Percentiles rank a stretch among this genome's conserved stretches.
Evolutionary conservation across 2,888 invertebrate species (phyloP).

Genomic region (Chloroclystis v-ata): DNA sequence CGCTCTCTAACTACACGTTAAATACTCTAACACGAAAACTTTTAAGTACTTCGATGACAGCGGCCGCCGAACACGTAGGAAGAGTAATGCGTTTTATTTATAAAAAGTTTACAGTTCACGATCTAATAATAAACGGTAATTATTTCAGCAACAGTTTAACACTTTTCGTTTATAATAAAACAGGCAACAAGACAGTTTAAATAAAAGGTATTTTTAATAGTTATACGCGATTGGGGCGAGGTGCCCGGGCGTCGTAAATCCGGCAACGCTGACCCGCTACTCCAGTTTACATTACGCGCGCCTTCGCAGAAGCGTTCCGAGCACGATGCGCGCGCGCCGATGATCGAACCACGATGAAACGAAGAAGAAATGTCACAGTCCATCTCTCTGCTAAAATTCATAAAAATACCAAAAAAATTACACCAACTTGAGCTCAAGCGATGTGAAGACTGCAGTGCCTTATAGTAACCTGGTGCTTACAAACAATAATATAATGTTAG

Average conservation of each 20-base stretch:
- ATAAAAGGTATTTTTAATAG: constrained; percentile 33
- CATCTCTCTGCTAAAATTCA: constrained; percentile 62
- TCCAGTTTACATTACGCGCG: constrained; percentile 41
- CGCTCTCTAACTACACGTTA: constrained; percentile 14
- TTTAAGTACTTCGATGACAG: constrained; percentile 3
- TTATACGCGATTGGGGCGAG: constrained; percentile 30
- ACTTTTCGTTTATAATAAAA: constrained; percentile 5
- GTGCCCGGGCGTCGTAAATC: constrained; percentile 40
- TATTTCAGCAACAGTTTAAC: constrained; percentile 4
- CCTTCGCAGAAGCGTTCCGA: no score
- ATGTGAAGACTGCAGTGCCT: constrained; percentile 57
- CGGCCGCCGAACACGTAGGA: background rate
- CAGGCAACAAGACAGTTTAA: constrained; percentile 2
- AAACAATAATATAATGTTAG: constrained; percentile 64
- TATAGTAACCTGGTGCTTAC: constrained; percentile 61
- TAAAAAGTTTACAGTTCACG: background rate
- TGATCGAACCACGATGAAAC: constrained; percentile 57
- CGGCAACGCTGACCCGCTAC: constrained; percentile 43
- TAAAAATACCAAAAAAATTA: constrained; percentile 71
- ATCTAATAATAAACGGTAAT: constrained; percentile 3
- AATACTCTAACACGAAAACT: constrained; percentile 11
- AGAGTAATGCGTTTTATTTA: constrained; percentile 2
- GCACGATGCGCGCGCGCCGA: constrained; percentile 31
- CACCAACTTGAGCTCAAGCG: constrained; percentile 41
- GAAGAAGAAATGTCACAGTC: constrained; percentile 70